phyloP scores from a whole-genome alignment of 2,113 vertebrate genomes.

The Corynorhinus townsendii region DNA sequence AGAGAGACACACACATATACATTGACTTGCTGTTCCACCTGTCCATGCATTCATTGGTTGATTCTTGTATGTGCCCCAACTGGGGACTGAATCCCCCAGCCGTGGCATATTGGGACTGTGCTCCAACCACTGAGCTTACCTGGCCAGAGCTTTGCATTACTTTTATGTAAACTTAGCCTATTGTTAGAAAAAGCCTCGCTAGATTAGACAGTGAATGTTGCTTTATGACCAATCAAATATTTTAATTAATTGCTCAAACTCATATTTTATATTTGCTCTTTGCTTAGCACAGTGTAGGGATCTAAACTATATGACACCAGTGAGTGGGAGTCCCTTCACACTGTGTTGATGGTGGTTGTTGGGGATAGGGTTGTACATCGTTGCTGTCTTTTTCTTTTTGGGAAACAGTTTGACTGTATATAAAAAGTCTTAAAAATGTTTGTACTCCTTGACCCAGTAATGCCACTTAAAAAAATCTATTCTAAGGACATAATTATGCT shows the following conservation, averaged over 20 bases:
- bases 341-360: background rate
- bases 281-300: background rate
- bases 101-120: background rate
- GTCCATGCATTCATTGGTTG: too few species aligned
- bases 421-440: constrained; percentile 23
- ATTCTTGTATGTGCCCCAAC: too few species aligned
- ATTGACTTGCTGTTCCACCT: too few species aligned
- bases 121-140: background rate
- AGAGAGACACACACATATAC: too few species aligned
- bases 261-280: background rate
- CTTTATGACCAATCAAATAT: background rate
- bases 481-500: background rate
- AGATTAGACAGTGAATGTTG: background rate
- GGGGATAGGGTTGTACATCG: background rate
- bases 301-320: background rate
- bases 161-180: background rate
- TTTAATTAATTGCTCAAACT: background rate
- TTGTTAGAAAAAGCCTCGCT: background rate
- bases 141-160: background rate
- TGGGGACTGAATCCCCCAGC: too few species aligned
- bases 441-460: background rate
- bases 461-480: background rate
- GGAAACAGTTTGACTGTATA: background rate
- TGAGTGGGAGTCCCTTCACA: background rate
- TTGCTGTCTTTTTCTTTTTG: background rate